A percentile compares a stretch with the other conserved stretches of the same genome.
These are phyloP conservation scores for Dexiosoma caninum DNA, from an alignment of 2,888 invertebrate genomes.

Conservation along the genomic window DNA sequence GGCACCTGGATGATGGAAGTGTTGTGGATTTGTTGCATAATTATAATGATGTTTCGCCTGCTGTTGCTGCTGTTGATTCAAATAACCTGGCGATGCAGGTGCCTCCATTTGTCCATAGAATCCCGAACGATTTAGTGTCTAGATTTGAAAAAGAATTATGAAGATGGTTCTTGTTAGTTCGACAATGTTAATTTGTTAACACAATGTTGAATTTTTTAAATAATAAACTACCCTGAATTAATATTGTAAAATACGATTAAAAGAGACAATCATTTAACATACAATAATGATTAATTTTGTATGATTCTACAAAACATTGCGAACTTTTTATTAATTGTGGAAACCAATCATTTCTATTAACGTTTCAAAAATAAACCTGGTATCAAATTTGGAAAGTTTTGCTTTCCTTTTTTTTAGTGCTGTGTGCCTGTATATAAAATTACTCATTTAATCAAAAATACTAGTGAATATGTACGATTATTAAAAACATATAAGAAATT, in stretches of 20 bases:
- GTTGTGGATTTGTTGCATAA: constrained; percentile 73
- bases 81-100: constrained; percentile 75
- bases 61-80: constrained; percentile 68
- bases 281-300: neutral
- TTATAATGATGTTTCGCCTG: constrained; percentile 71
- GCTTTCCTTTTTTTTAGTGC: too few relatives aligned
- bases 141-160: constrained; percentile 56
- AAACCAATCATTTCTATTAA: constrained; percentile 14
- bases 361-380: neutral
- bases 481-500: neutral
- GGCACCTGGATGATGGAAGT: constrained; percentile 76
- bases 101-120: constrained; percentile 69
- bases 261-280: neutral
- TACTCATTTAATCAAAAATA: neutral
- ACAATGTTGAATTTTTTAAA: neutral
- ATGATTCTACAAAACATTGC: too few relatives aligned
- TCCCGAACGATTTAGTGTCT: constrained; percentile 75
- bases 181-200: constrained; percentile 49
- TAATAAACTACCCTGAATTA: constrained; percentile 1
- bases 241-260: neutral
- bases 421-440: constrained; percentile 35
- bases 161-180: constrained; percentile 54
- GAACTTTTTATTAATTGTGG: neutral
- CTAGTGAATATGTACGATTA: neutral
- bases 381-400: neutral